Evolutionary conservation across 2,888 invertebrate species (phyloP).

Genomic region (Microplitis manilae): DNA sequence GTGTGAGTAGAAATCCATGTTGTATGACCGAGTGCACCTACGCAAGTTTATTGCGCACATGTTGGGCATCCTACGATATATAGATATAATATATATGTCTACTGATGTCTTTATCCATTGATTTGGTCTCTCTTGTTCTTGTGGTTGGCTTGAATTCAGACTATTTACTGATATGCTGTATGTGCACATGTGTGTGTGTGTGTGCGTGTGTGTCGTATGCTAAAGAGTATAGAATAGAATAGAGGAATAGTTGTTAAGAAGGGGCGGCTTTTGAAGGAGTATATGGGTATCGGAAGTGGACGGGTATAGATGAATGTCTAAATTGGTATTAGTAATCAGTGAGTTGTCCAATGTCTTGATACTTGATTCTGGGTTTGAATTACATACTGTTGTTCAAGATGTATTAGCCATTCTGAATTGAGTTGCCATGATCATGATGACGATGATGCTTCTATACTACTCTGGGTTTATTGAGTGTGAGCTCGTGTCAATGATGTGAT

Average conservation of each 20-base stretch:
- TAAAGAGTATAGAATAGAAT: not conserved
- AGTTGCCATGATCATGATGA: not conserved
- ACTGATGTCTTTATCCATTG: not conserved
- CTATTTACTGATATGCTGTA: not conserved
- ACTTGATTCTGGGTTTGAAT: not conserved
- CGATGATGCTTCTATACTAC: not conserved
- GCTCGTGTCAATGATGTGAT: conserved; percentile 17
- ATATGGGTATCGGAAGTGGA: not conserved
- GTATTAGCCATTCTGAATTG: not conserved
- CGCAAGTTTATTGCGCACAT: conserved; percentile 41
- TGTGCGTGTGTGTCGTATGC: not conserved
- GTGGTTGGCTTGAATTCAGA: not conserved
- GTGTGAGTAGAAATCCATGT: conserved; percentile 43
- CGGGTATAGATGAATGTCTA: not conserved
- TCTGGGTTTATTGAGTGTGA: conserved; percentile 3
- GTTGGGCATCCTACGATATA: not conserved
- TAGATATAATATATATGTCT: not conserved
- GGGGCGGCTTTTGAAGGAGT: not conserved
- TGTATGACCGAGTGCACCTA: conserved; percentile 34
- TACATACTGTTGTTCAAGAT: not conserved
- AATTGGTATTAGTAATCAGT: not conserved
- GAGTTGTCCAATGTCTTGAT: conserved; percentile 1
- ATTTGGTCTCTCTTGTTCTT: conserved; percentile 1
- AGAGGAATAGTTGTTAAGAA: not conserved
- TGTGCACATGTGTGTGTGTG: not conserved